A percentile compares a stretch with the other conserved stretches of the same genome.
phyloP scores from a whole-genome alignment of 2,888 invertebrate genomes.

The Drosophila nr. perissopoda region DNA sequence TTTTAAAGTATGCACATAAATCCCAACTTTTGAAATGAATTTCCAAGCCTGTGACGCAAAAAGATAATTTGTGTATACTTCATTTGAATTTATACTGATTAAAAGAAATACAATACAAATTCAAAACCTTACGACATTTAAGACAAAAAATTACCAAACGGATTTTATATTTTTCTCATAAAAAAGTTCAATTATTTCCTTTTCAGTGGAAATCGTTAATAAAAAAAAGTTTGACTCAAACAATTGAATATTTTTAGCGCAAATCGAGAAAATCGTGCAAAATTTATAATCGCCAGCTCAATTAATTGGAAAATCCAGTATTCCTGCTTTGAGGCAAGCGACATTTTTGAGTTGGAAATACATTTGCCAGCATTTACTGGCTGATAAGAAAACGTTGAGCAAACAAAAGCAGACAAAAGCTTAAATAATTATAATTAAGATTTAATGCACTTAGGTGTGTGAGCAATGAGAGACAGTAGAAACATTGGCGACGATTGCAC shows the following conservation, averaged over 20 bases:
- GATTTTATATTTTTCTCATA: slow-evolving; percentile 18
- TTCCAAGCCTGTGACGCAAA: slow-evolving; percentile 1
- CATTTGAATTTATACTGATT: not conserved
- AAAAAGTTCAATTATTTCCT: slow-evolving; percentile 39
- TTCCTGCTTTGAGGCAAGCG: not conserved
- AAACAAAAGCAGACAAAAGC: slow-evolving; percentile 1
- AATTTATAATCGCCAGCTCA: slow-evolving; percentile 14
- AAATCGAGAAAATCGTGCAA: slow-evolving; percentile 34
- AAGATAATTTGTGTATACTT: not conserved
- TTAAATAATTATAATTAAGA: slow-evolving; percentile 23
- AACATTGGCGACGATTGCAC: slow-evolving; percentile 25
- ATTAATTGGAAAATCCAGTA: slow-evolving; percentile 15
- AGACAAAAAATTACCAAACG: not conserved
- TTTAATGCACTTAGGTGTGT: slow-evolving; percentile 12
- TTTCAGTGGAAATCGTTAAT: slow-evolving; percentile 37
- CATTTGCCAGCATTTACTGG: not conserved
- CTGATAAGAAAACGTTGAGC: slow-evolving; percentile 30
- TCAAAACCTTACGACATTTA: not conserved
- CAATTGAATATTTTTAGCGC: slow-evolving; percentile 25
- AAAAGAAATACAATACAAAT: not conserved
- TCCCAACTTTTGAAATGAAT: not conserved
- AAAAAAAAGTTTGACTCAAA: slow-evolving; percentile 18
- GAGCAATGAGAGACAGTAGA: slow-evolving; percentile 4
- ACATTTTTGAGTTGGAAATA: slow-evolving; percentile 21
- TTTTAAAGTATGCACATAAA: not conserved